Percentiles rank a stretch among this genome's conserved stretches.
These are phyloP conservation scores for Heterotis niloticus DNA, from an alignment of 2,113 vertebrate genomes.

Conservation along the genomic window DNA sequence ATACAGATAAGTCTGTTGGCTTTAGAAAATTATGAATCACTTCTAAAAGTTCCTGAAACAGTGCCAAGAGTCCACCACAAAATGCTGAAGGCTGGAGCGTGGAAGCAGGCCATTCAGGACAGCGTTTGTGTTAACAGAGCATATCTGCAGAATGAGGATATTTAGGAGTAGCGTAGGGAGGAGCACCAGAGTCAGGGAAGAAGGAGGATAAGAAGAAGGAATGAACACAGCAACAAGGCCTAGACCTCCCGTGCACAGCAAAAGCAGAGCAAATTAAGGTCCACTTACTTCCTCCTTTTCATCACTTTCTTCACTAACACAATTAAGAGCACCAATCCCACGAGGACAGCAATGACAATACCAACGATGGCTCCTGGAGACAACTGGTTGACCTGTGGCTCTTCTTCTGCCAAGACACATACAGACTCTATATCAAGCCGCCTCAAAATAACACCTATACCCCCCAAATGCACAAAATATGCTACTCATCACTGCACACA, in stretches of 20 bases:
- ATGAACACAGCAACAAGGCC: not conserved
- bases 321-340: conserved; percentile 33
- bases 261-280: not conserved
- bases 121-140: not conserved
- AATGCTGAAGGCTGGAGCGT: not conserved
- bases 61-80: not conserved
- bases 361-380: conserved; percentile 63
- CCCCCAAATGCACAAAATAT: too few species aligned
- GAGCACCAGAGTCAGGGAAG: not conserved
- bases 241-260: not conserved
- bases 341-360: conserved; percentile 60
- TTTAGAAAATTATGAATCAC: not conserved
- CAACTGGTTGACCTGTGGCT: conserved; percentile 38
- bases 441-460: too few species aligned
- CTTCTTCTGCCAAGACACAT: conserved; percentile 36
- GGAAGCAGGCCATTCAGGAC: too few species aligned
- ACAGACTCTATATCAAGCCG: not conserved
- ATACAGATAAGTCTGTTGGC: not conserved
- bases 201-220: not conserved
- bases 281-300: conserved; percentile 61
- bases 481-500: too few species aligned
- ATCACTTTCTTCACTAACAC: conserved; percentile 41
- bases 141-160: not conserved
- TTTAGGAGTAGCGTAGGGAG: not conserved
- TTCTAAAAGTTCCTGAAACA: not conserved